Conservation (phyloP, 2,888 invertebrate species). For the Pandemis heparana region DNA sequence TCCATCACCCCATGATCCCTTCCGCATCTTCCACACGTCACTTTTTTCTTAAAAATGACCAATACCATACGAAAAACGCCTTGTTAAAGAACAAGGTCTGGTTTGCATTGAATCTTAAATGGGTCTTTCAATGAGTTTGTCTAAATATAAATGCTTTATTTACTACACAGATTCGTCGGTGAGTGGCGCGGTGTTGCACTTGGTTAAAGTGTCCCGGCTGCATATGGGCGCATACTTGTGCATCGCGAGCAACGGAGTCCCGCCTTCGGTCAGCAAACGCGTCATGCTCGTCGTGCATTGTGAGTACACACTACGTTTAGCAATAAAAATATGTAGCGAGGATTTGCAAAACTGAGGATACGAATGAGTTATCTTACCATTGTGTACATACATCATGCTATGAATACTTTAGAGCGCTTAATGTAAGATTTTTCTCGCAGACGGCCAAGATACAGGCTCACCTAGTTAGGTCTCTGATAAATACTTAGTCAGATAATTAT, state of each 20-base stretch:
- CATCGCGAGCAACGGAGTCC: constrained; percentile 93
- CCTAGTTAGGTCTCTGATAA: too few species aligned
- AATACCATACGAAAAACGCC: too few species aligned
- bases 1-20: too few species aligned
- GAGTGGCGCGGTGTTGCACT: constrained; percentile 88
- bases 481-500: too few species aligned
- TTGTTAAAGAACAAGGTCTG: too few species aligned
- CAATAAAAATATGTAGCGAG: too few species aligned
- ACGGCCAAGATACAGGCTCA: too few species aligned
- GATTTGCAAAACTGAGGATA: not conserved
- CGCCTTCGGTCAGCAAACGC: constrained; percentile 92
- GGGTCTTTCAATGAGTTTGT: not conserved
- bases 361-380: not conserved
- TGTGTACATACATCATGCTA: not conserved
- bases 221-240: constrained; percentile 93
- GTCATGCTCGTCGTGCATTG: constrained; percentile 94
- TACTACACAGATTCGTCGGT: constrained; percentile 87
- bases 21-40: too few species aligned
- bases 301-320: constrained; percentile 75
- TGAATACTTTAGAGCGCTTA: too few species aligned
- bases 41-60: too few species aligned
- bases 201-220: constrained; percentile 88
- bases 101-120: too few species aligned
- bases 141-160: not conserved
- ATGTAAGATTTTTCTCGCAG: too few species aligned